Base-by-base conservation (phyloP, 2,888 invertebrate species). In the Temnothorax unifasciatus region DNA sequence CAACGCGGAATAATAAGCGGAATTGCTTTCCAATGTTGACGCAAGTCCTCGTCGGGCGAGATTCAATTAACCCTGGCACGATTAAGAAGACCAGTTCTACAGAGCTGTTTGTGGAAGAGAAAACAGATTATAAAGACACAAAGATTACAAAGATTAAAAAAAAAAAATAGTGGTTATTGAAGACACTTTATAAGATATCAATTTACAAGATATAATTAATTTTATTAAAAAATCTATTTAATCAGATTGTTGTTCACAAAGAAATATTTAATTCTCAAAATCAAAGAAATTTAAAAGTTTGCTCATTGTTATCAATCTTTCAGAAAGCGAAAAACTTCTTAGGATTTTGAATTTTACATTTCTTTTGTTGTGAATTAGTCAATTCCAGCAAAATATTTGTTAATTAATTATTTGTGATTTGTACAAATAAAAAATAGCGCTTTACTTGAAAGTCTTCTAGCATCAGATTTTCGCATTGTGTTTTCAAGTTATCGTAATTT, bases 1-100 rank as follows among this genome's bases (percentile, higher is more conserved):
- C 68, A 15, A 25, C 59, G 44, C 41, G 47, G 79, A 83, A 83
- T 83, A 69, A 79, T 63, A 79, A 83, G 68, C 59, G 71, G 54
- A 18, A 59, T 83, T 41, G 64, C 63, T 54, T 82, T 63, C 54
- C 52, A 44, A 76, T n/a, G 38, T 66, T 57, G 21, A 57, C 11
- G n/a, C 21, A 47, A 54, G 66, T 68, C 34, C 59, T 66, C 66
- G 66, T 52, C 38, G 34, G 47, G 1, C 66, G 76, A 82, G 66
- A 25, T 66, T 47, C 57, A 75, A 77, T 82, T 64, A 82, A 66
- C 52, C 29, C 25, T 76, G 64, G 25, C 71, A 76, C 21, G 63
- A 54, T 59, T 57, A 38, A 66, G 13, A 59, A 6, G 8, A 44
- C 15, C 71, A n/a, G 29, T 69, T 47, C 3, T 5, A 47, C 47